Evolutionary conservation across 2,888 invertebrate genomes (phyloP).

Genomic region (Busseola fusca): DNA sequence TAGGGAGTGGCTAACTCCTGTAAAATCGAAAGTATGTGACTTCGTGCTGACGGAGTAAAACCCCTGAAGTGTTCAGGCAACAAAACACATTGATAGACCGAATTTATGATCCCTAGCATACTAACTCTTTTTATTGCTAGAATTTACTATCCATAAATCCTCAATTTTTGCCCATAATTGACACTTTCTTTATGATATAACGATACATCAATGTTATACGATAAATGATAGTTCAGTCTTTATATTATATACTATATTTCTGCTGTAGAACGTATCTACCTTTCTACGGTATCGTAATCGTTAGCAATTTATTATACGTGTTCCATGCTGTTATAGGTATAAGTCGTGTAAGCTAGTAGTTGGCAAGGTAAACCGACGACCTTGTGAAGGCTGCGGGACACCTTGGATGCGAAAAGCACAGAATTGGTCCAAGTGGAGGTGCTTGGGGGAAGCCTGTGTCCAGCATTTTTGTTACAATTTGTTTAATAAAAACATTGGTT

Average conservation of each 20-base stretch:
- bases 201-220: slow-evolving; percentile 13
- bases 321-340: background rate
- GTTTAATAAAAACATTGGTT: too few relatives aligned
- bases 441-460: too few relatives aligned
- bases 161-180: slow-evolving; percentile 3
- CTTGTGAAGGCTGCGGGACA: too few relatives aligned
- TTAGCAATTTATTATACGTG: background rate
- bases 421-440: too few relatives aligned
- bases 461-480: too few relatives aligned
- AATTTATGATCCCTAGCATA: slow-evolving; percentile 18
- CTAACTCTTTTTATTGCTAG: slow-evolving; percentile 21
- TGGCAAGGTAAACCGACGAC: too few relatives aligned
- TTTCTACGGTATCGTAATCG: background rate
- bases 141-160: slow-evolving; percentile 24
- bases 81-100: slow-evolving; percentile 20
- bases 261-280: background rate
- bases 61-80: background rate
- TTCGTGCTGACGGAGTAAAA: background rate
- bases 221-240: background rate
- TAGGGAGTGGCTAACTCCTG: too few relatives aligned
- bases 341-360: background rate
- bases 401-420: too few relatives aligned
- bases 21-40: background rate
- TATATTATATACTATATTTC: background rate
- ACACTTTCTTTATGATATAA: slow-evolving; percentile 9